Conservation (phyloP, 2,888 invertebrate species). For the Drosophila leonis region DNA sequence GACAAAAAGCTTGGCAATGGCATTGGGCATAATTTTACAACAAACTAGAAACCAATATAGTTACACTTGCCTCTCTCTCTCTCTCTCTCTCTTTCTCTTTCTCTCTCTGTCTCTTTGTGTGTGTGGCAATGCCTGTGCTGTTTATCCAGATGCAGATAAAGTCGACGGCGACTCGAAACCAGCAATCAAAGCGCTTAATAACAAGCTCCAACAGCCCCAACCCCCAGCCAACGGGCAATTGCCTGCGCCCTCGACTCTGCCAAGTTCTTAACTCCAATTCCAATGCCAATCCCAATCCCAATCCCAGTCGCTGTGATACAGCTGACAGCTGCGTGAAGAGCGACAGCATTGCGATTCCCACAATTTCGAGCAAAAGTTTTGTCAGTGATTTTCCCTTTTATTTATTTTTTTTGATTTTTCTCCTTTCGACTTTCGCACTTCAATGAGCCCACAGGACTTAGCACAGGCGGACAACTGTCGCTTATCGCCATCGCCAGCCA, state of each 20-base stretch:
- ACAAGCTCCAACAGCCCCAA: constrained; percentile 31
- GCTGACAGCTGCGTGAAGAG: constrained; percentile 25
- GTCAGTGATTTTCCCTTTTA: constrained; percentile 24
- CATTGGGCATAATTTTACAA: background rate
- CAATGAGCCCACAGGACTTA: constrained; percentile 3
- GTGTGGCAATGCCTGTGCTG: constrained; percentile 13
- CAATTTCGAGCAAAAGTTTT: constrained; percentile 21
- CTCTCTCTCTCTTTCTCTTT: background rate
- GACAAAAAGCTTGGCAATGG: constrained; percentile 25
- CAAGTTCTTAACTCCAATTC: background rate
- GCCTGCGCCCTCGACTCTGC: constrained; percentile 6
- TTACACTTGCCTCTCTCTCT: background rate
- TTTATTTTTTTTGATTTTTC: background rate
- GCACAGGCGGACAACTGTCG: constrained; percentile 2
- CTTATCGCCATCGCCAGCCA: constrained; percentile 11
- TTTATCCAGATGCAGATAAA: constrained; percentile 54
- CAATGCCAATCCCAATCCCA: background rate
- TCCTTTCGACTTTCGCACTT: constrained; percentile 15
- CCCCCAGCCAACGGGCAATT: constrained; percentile 19
- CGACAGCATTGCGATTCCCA: constrained; percentile 22
- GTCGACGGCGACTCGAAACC: constrained; percentile 33
- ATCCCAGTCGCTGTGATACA: constrained; percentile 7
- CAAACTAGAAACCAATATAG: background rate
- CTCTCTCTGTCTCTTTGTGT: background rate
- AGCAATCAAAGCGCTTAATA: constrained; percentile 52